phyloP scores from a whole-genome alignment of 2,888 invertebrate genomes.

The Aphidius colemani region DNA sequence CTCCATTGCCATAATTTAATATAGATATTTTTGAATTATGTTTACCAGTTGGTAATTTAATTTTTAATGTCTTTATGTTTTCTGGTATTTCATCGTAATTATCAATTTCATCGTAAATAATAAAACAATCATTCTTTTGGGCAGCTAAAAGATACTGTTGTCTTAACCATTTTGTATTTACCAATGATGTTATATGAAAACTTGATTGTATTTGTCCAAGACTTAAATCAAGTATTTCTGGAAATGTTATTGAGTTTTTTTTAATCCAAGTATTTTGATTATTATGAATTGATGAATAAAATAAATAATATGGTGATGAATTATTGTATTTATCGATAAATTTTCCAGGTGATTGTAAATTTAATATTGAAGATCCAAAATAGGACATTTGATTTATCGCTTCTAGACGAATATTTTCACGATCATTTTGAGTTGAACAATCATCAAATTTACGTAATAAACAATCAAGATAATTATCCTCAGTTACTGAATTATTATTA shows the following conservation, averaged over 20 bases:
- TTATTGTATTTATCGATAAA: constrained; percentile 71
- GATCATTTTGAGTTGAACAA: too few relatives aligned
- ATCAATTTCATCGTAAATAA: constrained; percentile 29
- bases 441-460: too few relatives aligned
- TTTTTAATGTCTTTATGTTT: constrained; percentile 43
- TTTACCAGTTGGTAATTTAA: constrained; percentile 46
- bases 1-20: constrained; percentile 77
- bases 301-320: constrained; percentile 75
- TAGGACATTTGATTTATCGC: too few relatives aligned
- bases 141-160: constrained; percentile 83
- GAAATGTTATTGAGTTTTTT: constrained; percentile 71
- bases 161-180: constrained; percentile 86
- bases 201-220: constrained; percentile 76
- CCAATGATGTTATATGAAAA: constrained; percentile 92
- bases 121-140: constrained; percentile 64
- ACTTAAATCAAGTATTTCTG: constrained; percentile 79
- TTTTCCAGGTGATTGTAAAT: constrained; percentile 51
- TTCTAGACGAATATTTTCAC: too few relatives aligned
- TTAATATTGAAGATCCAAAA: too few relatives aligned
- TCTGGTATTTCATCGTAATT: constrained; percentile 35
- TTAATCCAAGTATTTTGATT: constrained; percentile 69
- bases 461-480: too few relatives aligned
- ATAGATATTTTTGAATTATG: constrained; percentile 78
- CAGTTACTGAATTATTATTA: too few relatives aligned
- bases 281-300: constrained; percentile 74